phyloP scores from a whole-genome alignment of 2,113 vertebrate species.

The Tenrec ecaudatus region DNA sequence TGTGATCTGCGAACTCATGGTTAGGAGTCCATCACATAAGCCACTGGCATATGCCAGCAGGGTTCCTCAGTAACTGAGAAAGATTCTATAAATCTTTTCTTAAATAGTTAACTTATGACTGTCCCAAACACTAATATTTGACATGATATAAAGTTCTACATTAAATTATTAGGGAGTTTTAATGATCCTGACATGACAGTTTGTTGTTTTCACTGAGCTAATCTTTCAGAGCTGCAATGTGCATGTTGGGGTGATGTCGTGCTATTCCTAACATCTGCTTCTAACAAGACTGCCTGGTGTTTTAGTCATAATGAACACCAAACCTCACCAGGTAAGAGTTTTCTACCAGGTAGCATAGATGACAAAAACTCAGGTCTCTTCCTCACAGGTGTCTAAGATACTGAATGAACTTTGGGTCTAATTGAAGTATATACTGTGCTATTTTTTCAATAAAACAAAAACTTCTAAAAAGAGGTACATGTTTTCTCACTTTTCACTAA shows the following conservation, averaged over 20 bases:
- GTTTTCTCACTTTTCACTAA: conserved; percentile 32
- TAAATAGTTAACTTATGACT: conserved; percentile 1
- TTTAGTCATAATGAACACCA: conserved; percentile 27
- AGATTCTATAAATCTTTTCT: neutral
- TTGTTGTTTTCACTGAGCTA: conserved; percentile 27
- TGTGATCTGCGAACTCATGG: no score
- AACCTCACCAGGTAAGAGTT: conserved; percentile 48
- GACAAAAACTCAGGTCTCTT: conserved; percentile 46
- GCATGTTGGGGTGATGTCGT: conserved; percentile 20
- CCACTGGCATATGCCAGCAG: no score
- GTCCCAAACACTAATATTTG: conserved; percentile 31
- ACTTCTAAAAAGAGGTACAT: neutral
- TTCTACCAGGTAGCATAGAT: conserved; percentile 50
- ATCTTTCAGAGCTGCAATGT: neutral
- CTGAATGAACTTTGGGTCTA: neutral
- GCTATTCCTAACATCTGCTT: conserved; percentile 13
- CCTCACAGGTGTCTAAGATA: neutral
- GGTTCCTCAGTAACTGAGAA: no score
- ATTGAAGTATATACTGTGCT: neutral
- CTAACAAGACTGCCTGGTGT: conserved; percentile 48
- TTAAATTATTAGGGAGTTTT: conserved; percentile 24
- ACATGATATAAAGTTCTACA: neutral
- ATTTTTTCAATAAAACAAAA: conserved; percentile 46
- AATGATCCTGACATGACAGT: neutral
- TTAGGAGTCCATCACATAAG: no score